Percentiles rank a stretch among this genome's conserved stretches.
Conservation (phyloP, 2,888 invertebrate species). For the Ormyrus rosae region DNA sequence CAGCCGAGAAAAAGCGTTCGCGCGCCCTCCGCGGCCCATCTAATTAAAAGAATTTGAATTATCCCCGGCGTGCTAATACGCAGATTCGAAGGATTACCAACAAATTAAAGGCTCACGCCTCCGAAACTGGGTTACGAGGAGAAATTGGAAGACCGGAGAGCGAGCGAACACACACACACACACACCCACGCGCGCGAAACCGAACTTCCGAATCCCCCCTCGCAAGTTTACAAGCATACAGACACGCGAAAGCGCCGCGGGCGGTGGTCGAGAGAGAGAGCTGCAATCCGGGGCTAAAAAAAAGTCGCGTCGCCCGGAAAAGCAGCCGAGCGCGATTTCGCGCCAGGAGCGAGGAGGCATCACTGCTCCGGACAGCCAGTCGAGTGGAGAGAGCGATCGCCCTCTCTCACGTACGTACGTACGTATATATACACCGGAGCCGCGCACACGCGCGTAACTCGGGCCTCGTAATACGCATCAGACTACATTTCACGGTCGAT, state of each 20-base stretch:
- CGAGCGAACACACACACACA: not conserved
- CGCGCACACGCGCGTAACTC: not conserved
- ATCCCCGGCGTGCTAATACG: slow-evolving; percentile 28
- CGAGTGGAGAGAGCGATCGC: not conserved
- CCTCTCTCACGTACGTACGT: not conserved
- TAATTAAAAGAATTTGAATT: slow-evolving; percentile 55
- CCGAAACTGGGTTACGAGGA: slow-evolving; percentile 10
- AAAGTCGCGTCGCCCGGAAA: not conserved
- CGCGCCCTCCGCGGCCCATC: not conserved
- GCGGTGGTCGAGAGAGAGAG: not conserved
- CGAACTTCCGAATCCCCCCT: not conserved
- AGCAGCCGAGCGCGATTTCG: not conserved
- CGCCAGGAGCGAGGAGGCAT: slow-evolving; percentile 2
- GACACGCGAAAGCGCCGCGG: not conserved
- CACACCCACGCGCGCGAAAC: not conserved
- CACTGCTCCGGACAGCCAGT: slow-evolving; percentile 18
- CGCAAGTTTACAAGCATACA: slow-evolving; percentile 28
- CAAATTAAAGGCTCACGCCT: slow-evolving; percentile 40
- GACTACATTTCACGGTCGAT: slow-evolving; percentile 74
- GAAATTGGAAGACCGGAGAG: not conserved
- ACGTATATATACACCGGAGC: too few relatives aligned
- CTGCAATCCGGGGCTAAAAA: not conserved
- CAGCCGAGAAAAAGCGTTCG: too few relatives aligned
- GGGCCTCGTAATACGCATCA: slow-evolving; percentile 67
- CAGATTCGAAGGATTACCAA: slow-evolving; percentile 45